These are phyloP conservation scores for Podarcis muralis DNA, from an alignment of 2,113 vertebrate species.

Conservation along the genomic window DNA sequence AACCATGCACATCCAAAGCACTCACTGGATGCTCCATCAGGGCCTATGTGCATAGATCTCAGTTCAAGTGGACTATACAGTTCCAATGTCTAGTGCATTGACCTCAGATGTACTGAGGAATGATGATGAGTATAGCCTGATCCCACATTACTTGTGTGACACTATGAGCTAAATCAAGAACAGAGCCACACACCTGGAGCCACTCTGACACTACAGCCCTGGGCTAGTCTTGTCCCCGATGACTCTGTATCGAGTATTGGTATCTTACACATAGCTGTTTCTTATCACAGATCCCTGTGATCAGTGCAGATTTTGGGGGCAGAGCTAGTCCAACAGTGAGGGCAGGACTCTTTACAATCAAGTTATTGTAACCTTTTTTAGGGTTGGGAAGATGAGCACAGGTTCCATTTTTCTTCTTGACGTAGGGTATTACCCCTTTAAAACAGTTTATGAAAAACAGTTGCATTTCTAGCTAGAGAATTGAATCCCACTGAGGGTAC, in stretches of 20 bases:
- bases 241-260: too few species aligned
- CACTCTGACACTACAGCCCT: too few species aligned
- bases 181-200: too few species aligned
- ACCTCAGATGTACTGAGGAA: neutral
- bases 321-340: too few species aligned
- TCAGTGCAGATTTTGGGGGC: too few species aligned
- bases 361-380: neutral
- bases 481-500: neutral
- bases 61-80: neutral
- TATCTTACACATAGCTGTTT: too few species aligned
- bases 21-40: neutral
- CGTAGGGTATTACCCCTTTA: neutral
- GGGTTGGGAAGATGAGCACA: neutral
- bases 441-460: neutral
- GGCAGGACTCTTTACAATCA: neutral
- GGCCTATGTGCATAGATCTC: too few species aligned
- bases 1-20: neutral
- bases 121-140: neutral
- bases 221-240: too few species aligned
- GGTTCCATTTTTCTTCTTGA: neutral
- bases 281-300: too few species aligned
- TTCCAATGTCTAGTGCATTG: neutral
- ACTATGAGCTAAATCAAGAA: too few species aligned
- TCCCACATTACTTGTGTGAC: too few species aligned
- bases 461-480: neutral